phyloP scores from a whole-genome alignment of 2,888 invertebrate genomes.

The Drosophila neotestacea region DNA sequence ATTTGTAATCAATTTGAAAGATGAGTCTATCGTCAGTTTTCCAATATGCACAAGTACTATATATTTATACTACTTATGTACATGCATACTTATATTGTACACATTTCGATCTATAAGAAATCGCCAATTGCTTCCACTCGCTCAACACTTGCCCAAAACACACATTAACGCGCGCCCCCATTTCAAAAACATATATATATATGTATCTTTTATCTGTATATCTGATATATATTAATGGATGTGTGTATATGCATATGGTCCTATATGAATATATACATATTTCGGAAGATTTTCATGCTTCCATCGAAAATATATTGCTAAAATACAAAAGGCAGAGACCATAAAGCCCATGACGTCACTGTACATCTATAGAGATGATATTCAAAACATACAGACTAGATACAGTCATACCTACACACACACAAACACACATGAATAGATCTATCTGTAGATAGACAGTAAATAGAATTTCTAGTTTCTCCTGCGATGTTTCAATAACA shows the following conservation, averaged over 20 bases:
- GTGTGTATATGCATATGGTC: constrained; percentile 7
- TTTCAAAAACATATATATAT: constrained; percentile 32
- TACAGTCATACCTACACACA: constrained; percentile 18
- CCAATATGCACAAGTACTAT: constrained; percentile 1
- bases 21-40: constrained; percentile 2
- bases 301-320: constrained; percentile 46
- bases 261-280: constrained; percentile 10
- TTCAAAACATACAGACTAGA: constrained; percentile 15
- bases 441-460: constrained; percentile 42
- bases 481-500: constrained; percentile 67
- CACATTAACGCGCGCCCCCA: constrained; percentile 49
- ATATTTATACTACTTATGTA: background rate
- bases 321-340: constrained; percentile 56
- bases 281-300: constrained; percentile 43
- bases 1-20: constrained; percentile 11
- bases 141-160: constrained; percentile 46
- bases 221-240: background rate
- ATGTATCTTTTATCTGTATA: constrained; percentile 3
- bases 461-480: constrained; percentile 61
- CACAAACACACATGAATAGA: constrained; percentile 7
- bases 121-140: constrained; percentile 50
- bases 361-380: constrained; percentile 24
- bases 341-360: constrained; percentile 65
- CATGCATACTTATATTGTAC: background rate
- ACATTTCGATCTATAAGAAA: constrained; percentile 30